Conservation (phyloP, 2,113 vertebrate species). For the Hyperopisus bebe region DNA sequence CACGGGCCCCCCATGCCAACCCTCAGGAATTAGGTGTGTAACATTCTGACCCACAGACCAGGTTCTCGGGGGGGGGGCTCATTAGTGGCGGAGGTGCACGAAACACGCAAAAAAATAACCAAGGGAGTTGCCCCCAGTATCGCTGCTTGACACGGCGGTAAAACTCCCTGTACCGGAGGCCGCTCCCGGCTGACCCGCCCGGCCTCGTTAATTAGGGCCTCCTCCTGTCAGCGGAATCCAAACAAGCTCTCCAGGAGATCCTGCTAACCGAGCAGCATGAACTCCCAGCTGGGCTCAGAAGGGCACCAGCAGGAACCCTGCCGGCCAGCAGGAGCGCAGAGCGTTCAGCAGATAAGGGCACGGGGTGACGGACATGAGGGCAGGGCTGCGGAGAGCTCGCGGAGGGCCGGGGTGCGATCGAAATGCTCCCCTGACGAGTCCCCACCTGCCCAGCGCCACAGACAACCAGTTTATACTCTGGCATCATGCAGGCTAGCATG, state of each 20-base stretch:
- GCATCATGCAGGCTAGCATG: not conserved
- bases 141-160: conserved; percentile 18
- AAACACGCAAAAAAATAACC: not conserved
- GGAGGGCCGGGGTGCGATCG: too few relatives aligned
- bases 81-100: not conserved
- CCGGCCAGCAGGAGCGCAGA: not conserved
- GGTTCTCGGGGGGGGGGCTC: not conserved
- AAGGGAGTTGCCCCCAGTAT: conserved; percentile 19
- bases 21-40: not conserved
- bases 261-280: conserved; percentile 25
- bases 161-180: conserved; percentile 29
- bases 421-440: not conserved
- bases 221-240: conserved; percentile 30
- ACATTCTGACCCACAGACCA: not conserved
- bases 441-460: not conserved
- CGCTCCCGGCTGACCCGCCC: conserved; percentile 18
- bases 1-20: not conserved
- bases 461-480: not conserved
- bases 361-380: not conserved
- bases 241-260: not conserved
- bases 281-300: not conserved
- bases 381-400: not conserved
- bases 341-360: not conserved
- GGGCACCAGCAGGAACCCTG: not conserved
- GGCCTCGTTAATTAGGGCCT: conserved; percentile 30